A percentile compares a stretch with the other conserved stretches of the same genome.
Evolutionary conservation across 2,113 vertebrate species (phyloP).

Genomic region (Rhodinocichla rosea): DNA sequence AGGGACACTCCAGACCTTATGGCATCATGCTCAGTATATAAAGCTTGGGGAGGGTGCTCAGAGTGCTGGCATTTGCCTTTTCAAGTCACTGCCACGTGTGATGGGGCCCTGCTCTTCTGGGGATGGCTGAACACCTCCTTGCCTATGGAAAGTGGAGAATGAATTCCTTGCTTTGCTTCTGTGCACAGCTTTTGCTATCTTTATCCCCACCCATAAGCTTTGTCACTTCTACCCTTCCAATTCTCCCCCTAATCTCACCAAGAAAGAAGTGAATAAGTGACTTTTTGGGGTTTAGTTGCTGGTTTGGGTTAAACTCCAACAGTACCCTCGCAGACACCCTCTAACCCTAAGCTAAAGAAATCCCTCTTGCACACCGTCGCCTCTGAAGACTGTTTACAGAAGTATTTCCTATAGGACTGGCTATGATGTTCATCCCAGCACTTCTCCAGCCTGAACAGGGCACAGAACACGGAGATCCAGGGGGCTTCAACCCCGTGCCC

Average conservation of each 20-base stretch:
- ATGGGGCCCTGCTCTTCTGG: neutral
- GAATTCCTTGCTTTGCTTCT: neutral
- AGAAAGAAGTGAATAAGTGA: neutral
- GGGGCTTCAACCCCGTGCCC: neutral
- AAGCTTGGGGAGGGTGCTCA: rapidly evolving
- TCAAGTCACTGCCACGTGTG: neutral
- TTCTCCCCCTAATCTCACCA: neutral
- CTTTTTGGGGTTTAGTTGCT: neutral
- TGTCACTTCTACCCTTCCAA: neutral
- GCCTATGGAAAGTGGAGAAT: neutral
- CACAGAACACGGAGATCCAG: neutral
- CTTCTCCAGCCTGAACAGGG: neutral
- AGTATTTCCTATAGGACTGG: neutral
- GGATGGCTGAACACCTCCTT: neutral
- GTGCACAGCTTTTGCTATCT: neutral
- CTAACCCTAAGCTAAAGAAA: neutral
- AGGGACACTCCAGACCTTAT: neutral
- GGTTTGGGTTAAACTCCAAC: neutral
- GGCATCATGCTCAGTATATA: neutral
- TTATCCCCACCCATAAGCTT: neutral
- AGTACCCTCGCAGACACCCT: neutral
- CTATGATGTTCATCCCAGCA: neutral
- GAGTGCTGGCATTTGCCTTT: neutral
- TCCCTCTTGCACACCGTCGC: neutral
- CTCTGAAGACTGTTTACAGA: neutral